Conservation (phyloP, 2,113 vertebrate species). For the Theropithecus gelada region DNA sequence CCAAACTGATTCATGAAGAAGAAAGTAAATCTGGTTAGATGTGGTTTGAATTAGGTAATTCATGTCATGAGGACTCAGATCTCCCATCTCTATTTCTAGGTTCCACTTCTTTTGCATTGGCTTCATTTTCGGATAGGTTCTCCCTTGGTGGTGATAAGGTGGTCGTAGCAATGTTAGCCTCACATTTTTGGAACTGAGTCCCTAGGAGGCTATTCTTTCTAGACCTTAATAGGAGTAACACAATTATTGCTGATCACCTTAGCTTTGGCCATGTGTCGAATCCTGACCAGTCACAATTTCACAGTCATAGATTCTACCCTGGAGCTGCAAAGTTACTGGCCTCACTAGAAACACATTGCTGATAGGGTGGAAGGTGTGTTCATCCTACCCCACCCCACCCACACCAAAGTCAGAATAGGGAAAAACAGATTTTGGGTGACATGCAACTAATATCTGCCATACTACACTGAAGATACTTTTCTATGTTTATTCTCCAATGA, state of each 20-base stretch:
- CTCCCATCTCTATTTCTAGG: not conserved
- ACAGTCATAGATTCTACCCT: not conserved
- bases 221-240: not conserved
- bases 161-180: not conserved
- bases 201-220: not conserved
- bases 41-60: not conserved
- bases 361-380: not conserved
- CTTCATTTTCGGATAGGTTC: not conserved
- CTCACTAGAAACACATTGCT: not conserved
- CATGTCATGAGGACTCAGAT: not conserved
- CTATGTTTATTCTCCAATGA: not conserved
- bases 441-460: not conserved
- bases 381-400: accelerated
- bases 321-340: not conserved
- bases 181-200: not conserved
- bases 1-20: constrained; percentile 30
- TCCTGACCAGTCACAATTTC: constrained; percentile 2
- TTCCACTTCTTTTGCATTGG: not conserved
- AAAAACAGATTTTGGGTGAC: not conserved
- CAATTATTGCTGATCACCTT: not conserved
- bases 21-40: not conserved
- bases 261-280: not conserved
- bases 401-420: not conserved
- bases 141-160: not conserved
- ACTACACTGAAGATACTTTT: not conserved